Conservation (phyloP, 1,140 invertebrate species). For the Pygmarrhopalites habei region DNA sequence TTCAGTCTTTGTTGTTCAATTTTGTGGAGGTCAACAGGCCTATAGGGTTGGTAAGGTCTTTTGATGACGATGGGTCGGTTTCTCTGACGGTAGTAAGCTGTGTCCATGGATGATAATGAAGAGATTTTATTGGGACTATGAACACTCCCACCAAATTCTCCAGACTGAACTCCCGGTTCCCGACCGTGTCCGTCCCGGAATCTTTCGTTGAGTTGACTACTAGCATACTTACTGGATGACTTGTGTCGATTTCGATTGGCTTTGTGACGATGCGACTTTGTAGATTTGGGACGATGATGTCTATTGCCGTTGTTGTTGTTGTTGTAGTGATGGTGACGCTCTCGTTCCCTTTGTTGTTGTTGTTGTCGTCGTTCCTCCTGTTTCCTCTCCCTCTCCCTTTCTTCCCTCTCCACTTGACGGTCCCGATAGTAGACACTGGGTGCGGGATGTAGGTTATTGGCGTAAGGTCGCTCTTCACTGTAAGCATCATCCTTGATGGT, state of each 20-base stretch:
- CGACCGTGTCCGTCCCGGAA: too few relatives aligned
- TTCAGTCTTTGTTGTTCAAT: slow-evolving; percentile 3
- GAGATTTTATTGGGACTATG: background rate
- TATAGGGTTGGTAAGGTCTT: slow-evolving; percentile 22
- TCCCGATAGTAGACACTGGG: background rate
- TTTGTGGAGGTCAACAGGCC: slow-evolving; percentile 3
- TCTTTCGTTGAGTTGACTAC: background rate
- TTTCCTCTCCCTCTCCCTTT: background rate
- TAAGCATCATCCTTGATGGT: slow-evolving; percentile 3
- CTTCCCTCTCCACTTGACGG: background rate
- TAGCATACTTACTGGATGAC: too few relatives aligned
- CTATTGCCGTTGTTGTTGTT: background rate
- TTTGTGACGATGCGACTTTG: background rate
- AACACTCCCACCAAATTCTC: too few relatives aligned
- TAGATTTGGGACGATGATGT: background rate
- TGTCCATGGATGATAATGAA: slow-evolving; percentile 1
- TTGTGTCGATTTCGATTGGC: background rate
- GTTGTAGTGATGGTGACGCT: background rate
- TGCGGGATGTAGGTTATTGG: background rate
- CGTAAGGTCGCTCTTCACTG: background rate
- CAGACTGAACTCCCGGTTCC: too few relatives aligned
- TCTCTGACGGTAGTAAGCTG: slow-evolving; percentile 9
- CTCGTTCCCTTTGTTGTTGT: too few relatives aligned
- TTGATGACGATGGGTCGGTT: slow-evolving; percentile 29
- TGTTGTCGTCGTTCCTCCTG: too few relatives aligned